Evolutionary conservation across 2,888 invertebrate genomes (phyloP).

Genomic region (Aquatica leii): DNA sequence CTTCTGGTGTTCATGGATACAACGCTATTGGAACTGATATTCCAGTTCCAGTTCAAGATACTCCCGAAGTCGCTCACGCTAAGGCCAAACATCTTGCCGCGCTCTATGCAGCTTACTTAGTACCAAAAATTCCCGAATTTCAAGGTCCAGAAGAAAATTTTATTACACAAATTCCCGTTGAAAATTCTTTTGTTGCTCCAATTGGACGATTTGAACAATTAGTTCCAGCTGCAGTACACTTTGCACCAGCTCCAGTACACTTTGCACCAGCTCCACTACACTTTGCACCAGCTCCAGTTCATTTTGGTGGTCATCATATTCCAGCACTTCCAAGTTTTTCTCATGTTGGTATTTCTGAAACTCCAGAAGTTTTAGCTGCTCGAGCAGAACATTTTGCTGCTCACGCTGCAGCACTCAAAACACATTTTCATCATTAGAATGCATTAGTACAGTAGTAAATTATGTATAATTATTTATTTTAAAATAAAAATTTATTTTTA

Average conservation of each 20-base stretch:
- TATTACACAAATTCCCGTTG: conserved; percentile 21
- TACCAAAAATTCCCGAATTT: conserved; percentile 24
- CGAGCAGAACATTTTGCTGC: conserved; percentile 38
- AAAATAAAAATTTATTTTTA: no score
- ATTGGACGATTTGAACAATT: neutral
- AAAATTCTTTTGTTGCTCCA: conserved; percentile 4
- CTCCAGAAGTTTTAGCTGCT: conserved; percentile 45
- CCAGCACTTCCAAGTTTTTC: conserved; percentile 1
- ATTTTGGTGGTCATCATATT: neutral
- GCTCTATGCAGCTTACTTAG: conserved; percentile 18
- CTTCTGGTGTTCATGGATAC: conserved; percentile 44
- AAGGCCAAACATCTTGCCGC: conserved; percentile 40
- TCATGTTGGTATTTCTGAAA: conserved; percentile 35
- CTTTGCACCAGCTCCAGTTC: neutral
- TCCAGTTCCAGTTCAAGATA: conserved; percentile 44
- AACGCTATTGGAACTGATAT: conserved; percentile 38
- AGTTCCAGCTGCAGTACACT: conserved; percentile 5
- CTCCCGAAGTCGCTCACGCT: conserved; percentile 46
- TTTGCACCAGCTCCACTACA: neutral
- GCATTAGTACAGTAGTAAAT: neutral
- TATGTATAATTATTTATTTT: no score
- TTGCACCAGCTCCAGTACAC: conserved; percentile 15
- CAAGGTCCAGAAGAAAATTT: conserved; percentile 22
- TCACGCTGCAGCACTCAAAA: conserved; percentile 29
- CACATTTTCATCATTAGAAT: neutral